phyloP scores from a whole-genome alignment of 1,140 invertebrate genomes.

The Drosophila ironensis region DNA sequence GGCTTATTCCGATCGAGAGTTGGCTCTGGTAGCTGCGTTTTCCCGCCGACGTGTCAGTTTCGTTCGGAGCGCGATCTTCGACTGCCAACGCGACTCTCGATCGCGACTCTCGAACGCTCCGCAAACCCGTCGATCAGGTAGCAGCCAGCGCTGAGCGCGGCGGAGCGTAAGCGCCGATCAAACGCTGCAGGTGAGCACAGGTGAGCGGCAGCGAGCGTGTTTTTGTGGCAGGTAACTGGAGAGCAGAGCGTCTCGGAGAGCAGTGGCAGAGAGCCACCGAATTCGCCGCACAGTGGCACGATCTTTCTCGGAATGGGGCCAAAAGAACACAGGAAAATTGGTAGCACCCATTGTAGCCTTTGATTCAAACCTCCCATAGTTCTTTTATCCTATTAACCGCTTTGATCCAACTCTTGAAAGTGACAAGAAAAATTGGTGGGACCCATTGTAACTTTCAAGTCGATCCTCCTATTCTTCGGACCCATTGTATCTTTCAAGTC shows the following conservation, averaged over 20 bases:
- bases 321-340: not conserved
- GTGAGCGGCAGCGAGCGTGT: conserved; percentile 28
- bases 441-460: no score
- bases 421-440: no score
- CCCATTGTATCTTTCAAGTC: no score
- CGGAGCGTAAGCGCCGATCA: conserved; percentile 60
- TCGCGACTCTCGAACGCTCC: conserved; percentile 2
- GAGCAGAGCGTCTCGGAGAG: not conserved
- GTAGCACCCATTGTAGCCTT: no score
- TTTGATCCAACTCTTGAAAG: no score
- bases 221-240: not conserved
- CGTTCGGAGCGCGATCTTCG: conserved; percentile 74
- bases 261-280: not conserved
- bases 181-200: conserved; percentile 7
- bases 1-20: conserved; percentile 43
- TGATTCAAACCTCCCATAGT: no score
- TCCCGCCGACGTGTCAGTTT: conserved; percentile 79
- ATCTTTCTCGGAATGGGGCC: not conserved
- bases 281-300: conserved; percentile 62
- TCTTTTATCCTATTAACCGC: no score
- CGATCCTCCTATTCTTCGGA: no score
- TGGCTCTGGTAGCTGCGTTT: conserved; percentile 28
- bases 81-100: conserved; percentile 61
- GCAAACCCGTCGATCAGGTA: conserved; percentile 61
- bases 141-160: conserved; percentile 9